Base-by-base conservation (phyloP, 2,113 vertebrate species). In the Mustelus asterias region DNA sequence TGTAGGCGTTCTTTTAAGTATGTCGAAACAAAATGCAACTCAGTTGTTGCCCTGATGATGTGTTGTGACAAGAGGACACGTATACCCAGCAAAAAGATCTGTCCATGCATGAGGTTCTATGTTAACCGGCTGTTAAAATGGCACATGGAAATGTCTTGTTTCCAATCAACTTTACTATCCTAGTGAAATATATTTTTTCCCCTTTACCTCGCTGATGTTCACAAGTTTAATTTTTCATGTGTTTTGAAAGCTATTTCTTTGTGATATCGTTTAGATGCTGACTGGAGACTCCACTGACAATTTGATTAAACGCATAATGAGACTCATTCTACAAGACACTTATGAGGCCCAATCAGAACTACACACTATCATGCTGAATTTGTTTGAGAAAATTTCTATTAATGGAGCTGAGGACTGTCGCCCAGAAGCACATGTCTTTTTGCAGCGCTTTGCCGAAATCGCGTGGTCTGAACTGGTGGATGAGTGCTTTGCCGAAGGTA, bases 341-440 rank as follows among this genome's bases (percentile, higher is more conserved):
- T 72, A 72, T 76, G 94, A 95, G 37, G 94, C 94, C 69, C 94
- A 95, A 69, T 95, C 94, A 33, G 94, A 95, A 29, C 94, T 95
- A 14, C 94, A 95, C 2, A 72, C 24, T 5, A 95, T 48, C 37
- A 95, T 95, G 94, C 37, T 72, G 44, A 37, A 95, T 54, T 44
- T 72, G 37, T 95, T 95, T 72, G 94, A 95, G 24, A 72, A 72
- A 29, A 70, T 95, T 48, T 65, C 22, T 72, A 70, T 95, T 16
- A 95, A 41, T 1, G 41, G 94, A 72, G 94, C 94, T 0, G 94
- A 76, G 13, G 94, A 72, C 41, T 95, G 94, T 72, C 65, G 41
- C 24, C 94, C 94, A 54, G 94, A 48, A 54, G 94, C 94, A 13
- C 69, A 95, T 48, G 24, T 95, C 41, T 95, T 95, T 33, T 72